phyloP scores from a whole-genome alignment of 2,113 vertebrate genomes.

The Fulmarus glacialis region DNA sequence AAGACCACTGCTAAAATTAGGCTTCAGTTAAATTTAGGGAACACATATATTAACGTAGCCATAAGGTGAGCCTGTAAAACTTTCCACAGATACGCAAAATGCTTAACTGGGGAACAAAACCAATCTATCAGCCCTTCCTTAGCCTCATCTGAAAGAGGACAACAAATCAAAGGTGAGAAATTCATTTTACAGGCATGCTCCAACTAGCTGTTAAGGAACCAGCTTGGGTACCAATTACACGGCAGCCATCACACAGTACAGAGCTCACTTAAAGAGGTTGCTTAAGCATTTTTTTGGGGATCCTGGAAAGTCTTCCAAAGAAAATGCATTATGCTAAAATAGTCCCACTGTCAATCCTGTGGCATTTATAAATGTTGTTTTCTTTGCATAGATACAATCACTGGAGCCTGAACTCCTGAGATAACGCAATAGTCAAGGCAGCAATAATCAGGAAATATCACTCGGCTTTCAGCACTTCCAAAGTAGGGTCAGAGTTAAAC shows the following conservation, averaged over 20 bases:
- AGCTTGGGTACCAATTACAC: neutral
- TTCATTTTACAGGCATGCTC: rapidly evolving
- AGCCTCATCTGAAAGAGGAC: neutral
- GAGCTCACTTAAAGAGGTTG: neutral
- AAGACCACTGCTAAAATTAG: neutral
- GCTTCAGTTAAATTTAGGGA: neutral
- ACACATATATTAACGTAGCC: rapidly evolving
- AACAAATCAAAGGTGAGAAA: neutral
- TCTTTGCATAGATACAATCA: neutral
- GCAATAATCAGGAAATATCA: neutral
- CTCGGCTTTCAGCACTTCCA: neutral
- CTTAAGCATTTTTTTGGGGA: neutral
- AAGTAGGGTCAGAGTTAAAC: neutral
- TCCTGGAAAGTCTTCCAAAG: neutral
- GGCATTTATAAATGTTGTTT: neutral
- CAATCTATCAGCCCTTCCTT: neutral
- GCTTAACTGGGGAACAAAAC: neutral
- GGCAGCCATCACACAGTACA: neutral
- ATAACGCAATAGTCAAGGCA: neutral
- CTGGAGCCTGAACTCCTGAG: neutral
- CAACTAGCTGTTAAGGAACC: neutral
- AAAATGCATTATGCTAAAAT: neutral
- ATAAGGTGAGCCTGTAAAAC: neutral
- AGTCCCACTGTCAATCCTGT: neutral
- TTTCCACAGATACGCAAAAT: neutral